Base-by-base conservation (phyloP, 2,113 vertebrate genomes). In the Epinephelus lanceolatus region DNA sequence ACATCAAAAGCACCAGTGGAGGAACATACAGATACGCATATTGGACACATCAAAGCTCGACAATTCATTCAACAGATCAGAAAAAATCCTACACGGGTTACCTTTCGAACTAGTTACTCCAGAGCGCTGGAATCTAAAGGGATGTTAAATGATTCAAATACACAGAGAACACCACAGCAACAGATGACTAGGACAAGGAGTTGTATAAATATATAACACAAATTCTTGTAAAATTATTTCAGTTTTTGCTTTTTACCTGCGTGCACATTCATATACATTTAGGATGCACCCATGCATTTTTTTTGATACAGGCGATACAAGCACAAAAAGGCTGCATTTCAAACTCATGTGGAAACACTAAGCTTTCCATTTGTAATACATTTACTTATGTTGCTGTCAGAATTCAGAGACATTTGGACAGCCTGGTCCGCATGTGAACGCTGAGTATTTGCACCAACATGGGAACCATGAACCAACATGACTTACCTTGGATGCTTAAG, bases 251-350 rank as follows among this genome's bases (percentile, higher is more conserved):
- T 60, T 55, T 19, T 21, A 49, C 51, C 49, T 45, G 65, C 10
- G 59, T 25, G 66, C 13, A 71, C 85, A 80, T 85, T 86, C 77
- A 18, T 56, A 49, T 18, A 86, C 71, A 73, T 53, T 73, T 17
- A 86, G 55, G 86, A 88, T 53, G 81, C 76, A 85, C 33, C 65
- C 90, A 88, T 90, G 90, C 81, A 68, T 69, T 81, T 56, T 56
- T 13, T 10, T 23, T 0, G 61, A 70, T 19, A 61, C 67, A 80
- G 69, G 63, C 55, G n/a, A 62, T 18, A 73, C 76, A 76, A 67
- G 68, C 63, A 87, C 14, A 61, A n/a, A 30, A 60, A 81, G 81
- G 86, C 83, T 76, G 76, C 89, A 91, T 84, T 74, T 80, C 85
- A 77, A 55, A 88, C 76, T 81, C 55, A 30, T 2, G 52, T 53